phyloP scores from a whole-genome alignment of 2,888 invertebrate genomes.

The Drosophila fungiperda region DNA sequence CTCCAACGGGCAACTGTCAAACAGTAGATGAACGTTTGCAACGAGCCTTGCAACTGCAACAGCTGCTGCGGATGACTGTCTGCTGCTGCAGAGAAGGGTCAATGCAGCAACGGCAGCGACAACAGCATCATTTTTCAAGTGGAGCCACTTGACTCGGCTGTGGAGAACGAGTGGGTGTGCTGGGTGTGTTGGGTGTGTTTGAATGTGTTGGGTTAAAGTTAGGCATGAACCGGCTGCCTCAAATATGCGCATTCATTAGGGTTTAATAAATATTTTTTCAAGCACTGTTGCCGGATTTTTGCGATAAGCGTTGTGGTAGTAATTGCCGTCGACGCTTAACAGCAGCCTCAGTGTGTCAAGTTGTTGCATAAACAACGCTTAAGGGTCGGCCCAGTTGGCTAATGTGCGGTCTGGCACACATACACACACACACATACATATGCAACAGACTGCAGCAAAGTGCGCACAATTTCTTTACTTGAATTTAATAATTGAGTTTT shows the following conservation, averaged over 20 bases:
- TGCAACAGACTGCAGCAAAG: background rate
- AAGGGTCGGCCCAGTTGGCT: conserved; percentile 19
- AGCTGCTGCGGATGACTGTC: conserved; percentile 71
- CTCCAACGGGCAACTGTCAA: conserved; percentile 50
- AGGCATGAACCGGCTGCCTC: conserved; percentile 29
- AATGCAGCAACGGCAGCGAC: conserved; percentile 62
- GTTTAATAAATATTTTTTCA: conserved; percentile 74
- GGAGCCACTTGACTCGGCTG: conserved; percentile 59
- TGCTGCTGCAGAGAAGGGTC: conserved; percentile 65
- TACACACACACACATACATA: background rate
- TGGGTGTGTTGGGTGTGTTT: background rate
- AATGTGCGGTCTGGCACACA: conserved; percentile 8
- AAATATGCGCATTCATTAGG: conserved; percentile 80
- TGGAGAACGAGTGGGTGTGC: conserved; percentile 17
- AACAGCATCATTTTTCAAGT: conserved; percentile 77
- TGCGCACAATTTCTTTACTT: conserved; percentile 3
- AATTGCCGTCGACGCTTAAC: conserved; percentile 51
- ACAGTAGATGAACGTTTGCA: conserved; percentile 30
- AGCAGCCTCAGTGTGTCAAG: conserved; percentile 60
- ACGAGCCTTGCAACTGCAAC: conserved; percentile 48
- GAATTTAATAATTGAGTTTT: background rate
- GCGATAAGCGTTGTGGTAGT: conserved; percentile 41
- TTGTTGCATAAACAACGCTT: conserved; percentile 32
- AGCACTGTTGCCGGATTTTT: conserved; percentile 57
- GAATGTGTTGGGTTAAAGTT: conserved; percentile 14